A percentile compares a stretch with the other conserved stretches of the same genome.
Evolutionary conservation across 1,140 invertebrate genomes (phyloP).

Genomic region (Ooceraea biroi): DNA sequence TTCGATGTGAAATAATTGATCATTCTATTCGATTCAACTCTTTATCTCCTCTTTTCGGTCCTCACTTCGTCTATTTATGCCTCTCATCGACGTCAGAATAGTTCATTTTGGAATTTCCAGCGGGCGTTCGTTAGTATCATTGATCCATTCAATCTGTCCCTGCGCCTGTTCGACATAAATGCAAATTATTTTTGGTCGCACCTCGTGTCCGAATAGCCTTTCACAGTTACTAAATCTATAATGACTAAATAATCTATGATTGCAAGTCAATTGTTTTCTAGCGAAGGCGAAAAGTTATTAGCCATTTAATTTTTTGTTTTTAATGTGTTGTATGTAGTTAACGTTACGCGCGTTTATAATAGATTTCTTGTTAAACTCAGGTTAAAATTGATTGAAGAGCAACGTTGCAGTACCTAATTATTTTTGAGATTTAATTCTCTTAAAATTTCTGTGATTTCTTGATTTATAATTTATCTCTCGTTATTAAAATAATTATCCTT

Average conservation of each 20-base stretch:
- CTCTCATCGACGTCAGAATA: constrained; percentile 37
- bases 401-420: neutral
- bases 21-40: constrained; percentile 41
- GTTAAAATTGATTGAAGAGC: neutral
- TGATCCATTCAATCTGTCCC: neutral
- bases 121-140: constrained; percentile 13
- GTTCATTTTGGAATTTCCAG: constrained; percentile 15
- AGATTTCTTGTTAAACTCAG: neutral
- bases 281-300: no score
- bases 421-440: neutral
- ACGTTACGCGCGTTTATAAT: no score
- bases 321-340: no score
- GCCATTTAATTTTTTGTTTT: no score
- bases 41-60: neutral
- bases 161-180: no score
- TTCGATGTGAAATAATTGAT: constrained; percentile 63
- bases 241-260: no score
- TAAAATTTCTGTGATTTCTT: neutral
- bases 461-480: neutral
- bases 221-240: no score
- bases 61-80: neutral
- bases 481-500: neutral
- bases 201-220: no score
- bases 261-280: no score
- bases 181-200: no score